A percentile compares a stretch with the other conserved stretches of the same genome.
Evolutionary conservation across 2,888 invertebrate species (phyloP).

Genomic region (Sinhomidia bicolor): DNA sequence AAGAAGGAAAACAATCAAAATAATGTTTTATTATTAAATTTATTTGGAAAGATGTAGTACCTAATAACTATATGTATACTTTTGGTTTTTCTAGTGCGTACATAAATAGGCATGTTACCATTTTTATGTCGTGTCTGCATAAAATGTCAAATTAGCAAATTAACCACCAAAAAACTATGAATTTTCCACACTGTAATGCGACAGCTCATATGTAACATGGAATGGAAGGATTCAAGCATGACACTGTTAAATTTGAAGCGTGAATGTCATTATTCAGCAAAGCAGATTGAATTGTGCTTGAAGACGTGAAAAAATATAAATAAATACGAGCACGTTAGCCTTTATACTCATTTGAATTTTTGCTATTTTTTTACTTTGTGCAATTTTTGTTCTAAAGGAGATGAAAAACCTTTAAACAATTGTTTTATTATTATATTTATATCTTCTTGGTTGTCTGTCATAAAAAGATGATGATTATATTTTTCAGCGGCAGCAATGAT

Average conservation of each 20-base stretch:
- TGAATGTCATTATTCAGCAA: not conserved
- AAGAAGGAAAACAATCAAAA: not conserved
- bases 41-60: not conserved
- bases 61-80: not conserved
- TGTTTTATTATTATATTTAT: not conserved
- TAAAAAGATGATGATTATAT: too few species aligned
- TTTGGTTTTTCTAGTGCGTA: not conserved
- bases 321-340: not conserved
- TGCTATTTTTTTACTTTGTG: too few species aligned
- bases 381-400: not conserved
- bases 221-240: not conserved
- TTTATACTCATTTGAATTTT: constrained; percentile 16
- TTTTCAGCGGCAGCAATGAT: not conserved
- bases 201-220: constrained; percentile 3
- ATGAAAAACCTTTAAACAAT: not conserved
- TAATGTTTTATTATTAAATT: not conserved
- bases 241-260: constrained; percentile 22
- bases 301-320: constrained; percentile 19
- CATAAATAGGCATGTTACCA: not conserved
- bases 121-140: not conserved
- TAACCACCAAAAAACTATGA: too few species aligned
- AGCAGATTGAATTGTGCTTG: not conserved
- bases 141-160: constrained; percentile 6
- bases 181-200: too few species aligned
- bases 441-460: too few species aligned